Evolutionary conservation across 35 echinoderm and acorn worm species (phyloP), one percentile per base, ranked within the genome.

Genomic region (Diadema setosum): DNA sequence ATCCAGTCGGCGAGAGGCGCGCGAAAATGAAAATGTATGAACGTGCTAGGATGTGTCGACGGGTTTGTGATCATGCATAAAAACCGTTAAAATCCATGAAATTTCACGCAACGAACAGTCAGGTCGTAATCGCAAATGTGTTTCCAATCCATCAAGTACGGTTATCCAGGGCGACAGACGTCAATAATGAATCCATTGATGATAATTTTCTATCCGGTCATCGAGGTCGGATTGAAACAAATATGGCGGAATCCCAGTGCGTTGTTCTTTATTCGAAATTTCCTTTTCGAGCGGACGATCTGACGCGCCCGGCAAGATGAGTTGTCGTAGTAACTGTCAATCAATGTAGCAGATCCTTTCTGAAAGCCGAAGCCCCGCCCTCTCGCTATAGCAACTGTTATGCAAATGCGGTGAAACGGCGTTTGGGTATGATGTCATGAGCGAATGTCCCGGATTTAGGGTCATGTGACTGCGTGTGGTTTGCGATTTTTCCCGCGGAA

Each of bases 1-100:
- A 92, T 84, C 94, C 94, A 96, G 75, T 96, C 89, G 80, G 46
- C 85, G 91, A 76, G 45, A 61, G 90, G 94, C 94, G 94, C 94
- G 94, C 94, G 94, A 96, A 91, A 92, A 96, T 96, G 87, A 89
- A 96, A 96, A 45, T 84, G 55, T 15, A 86, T 43, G 58, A 58
- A 58, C 61, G 40, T 1, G 24, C 6, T 12, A 57, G 30, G 58
- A 11, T 30, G 61, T 45, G 40, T 35, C 25, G 35, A 70, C 58
- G 49, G 46, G 80, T 37, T 83, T 69, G 60, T 59, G 58, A 86
- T 43, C 58, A 41, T 29, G 24, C 83, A 27, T 34, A 67, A 69
- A 86, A 67, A 85, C 30, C 27, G 35, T 23, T 35, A 65, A 61
- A 67, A 67, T 39, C 45, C 40, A 14, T 18, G 40, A 8, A 29